These are phyloP conservation scores for Drosophila biarmipes DNA, from an alignment of 1,140 invertebrate genomes.

Conservation along the genomic window DNA sequence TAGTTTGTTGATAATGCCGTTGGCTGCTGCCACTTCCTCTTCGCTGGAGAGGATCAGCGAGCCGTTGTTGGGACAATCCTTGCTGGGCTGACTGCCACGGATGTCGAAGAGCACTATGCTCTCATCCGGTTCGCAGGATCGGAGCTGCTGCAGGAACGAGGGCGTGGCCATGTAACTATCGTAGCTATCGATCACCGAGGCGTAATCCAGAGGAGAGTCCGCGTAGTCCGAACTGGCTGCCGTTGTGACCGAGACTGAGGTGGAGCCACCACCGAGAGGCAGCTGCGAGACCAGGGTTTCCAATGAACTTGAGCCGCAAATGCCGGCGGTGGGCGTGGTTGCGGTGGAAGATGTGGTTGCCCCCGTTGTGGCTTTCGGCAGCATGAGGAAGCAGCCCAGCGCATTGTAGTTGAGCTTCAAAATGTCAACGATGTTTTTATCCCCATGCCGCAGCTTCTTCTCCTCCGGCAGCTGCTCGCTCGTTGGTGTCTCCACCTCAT, in stretches of 20 bases:
- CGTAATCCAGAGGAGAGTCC: slow-evolving; percentile 63
- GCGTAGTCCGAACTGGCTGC: slow-evolving; percentile 59
- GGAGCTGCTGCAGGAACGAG: slow-evolving; percentile 64
- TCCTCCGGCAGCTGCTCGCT: slow-evolving; percentile 15
- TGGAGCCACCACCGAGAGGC: slow-evolving; percentile 17
- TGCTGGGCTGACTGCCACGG: slow-evolving; percentile 45
- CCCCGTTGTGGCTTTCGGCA: slow-evolving; percentile 64
- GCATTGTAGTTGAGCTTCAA: slow-evolving; percentile 79
- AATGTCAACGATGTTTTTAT: slow-evolving; percentile 79
- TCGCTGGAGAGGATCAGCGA: slow-evolving; percentile 14
- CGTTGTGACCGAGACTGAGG: slow-evolving; percentile 58
- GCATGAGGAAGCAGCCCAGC: slow-evolving; percentile 73
- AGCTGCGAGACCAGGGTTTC: slow-evolving; percentile 62
- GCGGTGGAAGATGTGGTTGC: slow-evolving; percentile 29
- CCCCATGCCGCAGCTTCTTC: slow-evolving; percentile 63
- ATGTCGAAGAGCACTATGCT: slow-evolving; percentile 79
- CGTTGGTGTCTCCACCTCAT: slow-evolving; percentile 10
- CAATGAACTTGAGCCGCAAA: slow-evolving; percentile 75
- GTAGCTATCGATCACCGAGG: slow-evolving; percentile 55
- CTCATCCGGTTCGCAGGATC: slow-evolving; percentile 55
- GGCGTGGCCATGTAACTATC: slow-evolving; percentile 42
- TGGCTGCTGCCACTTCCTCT: slow-evolving; percentile 28
- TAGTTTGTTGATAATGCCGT: slow-evolving; percentile 64
- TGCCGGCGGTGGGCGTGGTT: slow-evolving; percentile 30
- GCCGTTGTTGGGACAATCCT: background rate